A percentile compares a stretch with the other conserved stretches of the same genome.
These are phyloP conservation scores for Calosoma granatense DNA, from an alignment of 1,140 invertebrate species.

Conservation along the genomic window DNA sequence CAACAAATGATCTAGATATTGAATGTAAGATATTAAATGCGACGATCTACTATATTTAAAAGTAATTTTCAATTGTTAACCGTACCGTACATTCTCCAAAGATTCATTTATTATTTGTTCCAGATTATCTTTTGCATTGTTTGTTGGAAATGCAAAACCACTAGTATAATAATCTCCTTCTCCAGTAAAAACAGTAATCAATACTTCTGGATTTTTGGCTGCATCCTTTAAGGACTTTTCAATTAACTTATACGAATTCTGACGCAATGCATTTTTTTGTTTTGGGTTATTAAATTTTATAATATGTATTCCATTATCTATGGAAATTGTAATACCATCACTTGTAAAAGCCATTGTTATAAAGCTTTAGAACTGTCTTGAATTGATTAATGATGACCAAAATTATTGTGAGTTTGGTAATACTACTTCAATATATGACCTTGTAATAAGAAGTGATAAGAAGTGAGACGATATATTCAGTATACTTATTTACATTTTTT, in stretches of 20 bases:
- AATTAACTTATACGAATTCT: constrained; percentile 58
- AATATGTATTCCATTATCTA: constrained; percentile 42
- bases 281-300: constrained; percentile 63
- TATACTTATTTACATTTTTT: too few species aligned
- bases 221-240: constrained; percentile 55
- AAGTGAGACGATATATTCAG: too few species aligned
- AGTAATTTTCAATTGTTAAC: constrained; percentile 9
- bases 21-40: constrained; percentile 2
- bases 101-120: too few species aligned
- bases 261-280: constrained; percentile 70
- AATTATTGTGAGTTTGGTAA: too few species aligned
- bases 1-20: constrained; percentile 50
- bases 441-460: too few species aligned
- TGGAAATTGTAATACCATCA: not conserved
- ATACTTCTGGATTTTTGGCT: constrained; percentile 48
- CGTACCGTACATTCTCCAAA: not conserved
- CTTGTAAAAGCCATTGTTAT: not conserved
- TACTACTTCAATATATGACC: too few species aligned
- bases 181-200: constrained; percentile 62
- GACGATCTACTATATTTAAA: constrained; percentile 8
- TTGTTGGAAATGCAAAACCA: constrained; percentile 54
- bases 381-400: too few species aligned
- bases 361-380: too few species aligned
- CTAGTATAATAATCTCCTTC: constrained; percentile 72
- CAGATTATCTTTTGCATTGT: not conserved